Evolutionary conservation across 2,888 invertebrate species (phyloP).

Genomic region (Liposcelis brunnea): DNA sequence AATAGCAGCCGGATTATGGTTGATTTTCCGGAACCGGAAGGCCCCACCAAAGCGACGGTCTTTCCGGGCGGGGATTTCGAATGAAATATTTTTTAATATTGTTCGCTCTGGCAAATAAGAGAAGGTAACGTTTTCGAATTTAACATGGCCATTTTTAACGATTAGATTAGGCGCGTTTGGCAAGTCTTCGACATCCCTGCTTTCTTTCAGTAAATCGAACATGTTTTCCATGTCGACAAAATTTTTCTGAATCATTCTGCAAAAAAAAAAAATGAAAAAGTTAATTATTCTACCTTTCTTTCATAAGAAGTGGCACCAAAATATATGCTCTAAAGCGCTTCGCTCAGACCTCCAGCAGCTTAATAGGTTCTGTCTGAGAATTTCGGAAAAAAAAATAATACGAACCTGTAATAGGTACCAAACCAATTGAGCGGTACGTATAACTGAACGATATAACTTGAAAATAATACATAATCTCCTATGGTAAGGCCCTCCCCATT

Average conservation of each 20-base stretch:
- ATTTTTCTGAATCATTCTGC: conserved; percentile 86
- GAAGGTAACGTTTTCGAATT: conserved; percentile 82
- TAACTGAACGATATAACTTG: conserved; percentile 83
- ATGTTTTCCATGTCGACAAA: conserved; percentile 99
- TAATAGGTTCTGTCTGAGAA: no score
- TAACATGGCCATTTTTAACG: conserved; percentile 55
- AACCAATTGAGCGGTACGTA: conserved; percentile 96
- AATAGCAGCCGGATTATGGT: conserved; percentile 89
- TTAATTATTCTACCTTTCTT: no score
- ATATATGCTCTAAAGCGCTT: no score
- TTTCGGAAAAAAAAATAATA: no score
- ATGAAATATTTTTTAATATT: conserved; percentile 60
- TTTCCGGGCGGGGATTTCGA: conserved; percentile 63
- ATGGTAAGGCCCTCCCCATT: conserved; percentile 52
- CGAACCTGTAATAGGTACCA: conserved; percentile 87
- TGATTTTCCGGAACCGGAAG: conserved; percentile 86
- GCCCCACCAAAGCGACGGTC: conserved; percentile 69
- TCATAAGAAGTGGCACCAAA: no score
- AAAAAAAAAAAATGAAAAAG: conserved; percentile 16
- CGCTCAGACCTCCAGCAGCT: no score
- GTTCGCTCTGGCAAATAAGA: conserved; percentile 64
- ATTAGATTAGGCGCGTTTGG: conserved; percentile 56
- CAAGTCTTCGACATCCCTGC: conserved; percentile 71
- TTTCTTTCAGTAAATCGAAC: conserved; percentile 83
- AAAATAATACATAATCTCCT: conserved; percentile 92